Conservation (phyloP, 2,113 vertebrate genomes). For the Ictalurus punctatus region DNA sequence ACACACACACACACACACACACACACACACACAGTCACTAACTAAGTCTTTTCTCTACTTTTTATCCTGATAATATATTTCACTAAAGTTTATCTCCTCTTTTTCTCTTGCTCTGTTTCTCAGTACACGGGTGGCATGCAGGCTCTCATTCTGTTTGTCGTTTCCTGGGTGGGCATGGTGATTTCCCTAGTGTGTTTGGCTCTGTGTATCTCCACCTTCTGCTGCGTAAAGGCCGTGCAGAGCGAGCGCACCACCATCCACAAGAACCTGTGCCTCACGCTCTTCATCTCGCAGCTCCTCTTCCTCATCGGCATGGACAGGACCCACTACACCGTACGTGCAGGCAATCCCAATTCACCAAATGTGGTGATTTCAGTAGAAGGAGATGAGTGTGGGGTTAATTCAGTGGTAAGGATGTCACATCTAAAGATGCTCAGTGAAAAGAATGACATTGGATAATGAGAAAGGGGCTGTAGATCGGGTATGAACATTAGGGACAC, state of each 20-base stretch:
- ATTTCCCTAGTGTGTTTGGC: conserved; percentile 90
- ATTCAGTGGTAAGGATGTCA: neutral
- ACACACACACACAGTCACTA: too few species aligned
- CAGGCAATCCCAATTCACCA: neutral
- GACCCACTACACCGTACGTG: conserved; percentile 84
- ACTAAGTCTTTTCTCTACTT: neutral
- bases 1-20: too few species aligned
- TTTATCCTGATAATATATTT: neutral
- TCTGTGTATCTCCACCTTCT: conserved; percentile 89
- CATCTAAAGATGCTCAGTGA: neutral
- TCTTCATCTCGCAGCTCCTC: conserved; percentile 56
- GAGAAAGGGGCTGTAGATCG: neutral
- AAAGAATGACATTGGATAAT: neutral
- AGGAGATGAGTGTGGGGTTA: neutral
- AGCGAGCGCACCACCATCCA: conserved; percentile 92
- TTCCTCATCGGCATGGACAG: conserved; percentile 85
- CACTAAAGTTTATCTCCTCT: neutral
- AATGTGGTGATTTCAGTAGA: neutral
- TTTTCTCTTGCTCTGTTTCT: neutral
- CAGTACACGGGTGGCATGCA: conserved; percentile 82
- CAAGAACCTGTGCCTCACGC: conserved; percentile 83
- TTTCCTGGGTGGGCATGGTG: conserved; percentile 92
- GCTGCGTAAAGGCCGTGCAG: conserved; percentile 90
- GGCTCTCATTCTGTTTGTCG: conserved; percentile 85
- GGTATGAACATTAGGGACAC: neutral